Evolutionary conservation across 2,113 vertebrate species (phyloP), one percentile per base, ranked within the genome.

Genomic region (Pycnonotus jocosus): DNA sequence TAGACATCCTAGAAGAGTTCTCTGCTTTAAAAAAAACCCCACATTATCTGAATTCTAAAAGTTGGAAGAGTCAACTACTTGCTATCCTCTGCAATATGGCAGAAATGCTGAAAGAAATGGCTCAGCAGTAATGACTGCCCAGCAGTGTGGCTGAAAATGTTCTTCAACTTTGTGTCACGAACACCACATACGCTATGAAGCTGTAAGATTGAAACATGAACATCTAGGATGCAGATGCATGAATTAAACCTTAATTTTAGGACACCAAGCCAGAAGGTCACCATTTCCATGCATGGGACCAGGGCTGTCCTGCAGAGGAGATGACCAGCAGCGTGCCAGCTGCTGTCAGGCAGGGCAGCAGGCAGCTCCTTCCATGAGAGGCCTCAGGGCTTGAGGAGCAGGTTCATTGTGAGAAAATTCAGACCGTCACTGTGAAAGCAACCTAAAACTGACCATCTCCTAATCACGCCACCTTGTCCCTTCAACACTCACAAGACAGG

Each of bases 381-480:
- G 15, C 18, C 37, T 82, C 56, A 30, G 12, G 30, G 19, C 8
- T 0, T 66, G 51, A 78, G 51, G 7, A 70, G 13, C 20, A 60
- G 11, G 10, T 9, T 69, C 37, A 69, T 4, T 2, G 5, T 1
- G 5, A 65, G 21, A 47, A 95, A 92, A 66, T 44, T 68, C 35
- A 33, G 13, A 30, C 15, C 42, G 6, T 18, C 19, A 37, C 5
- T 51, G 7, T 24, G 66, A 74, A 86, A 88, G 4, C 0, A 2
- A 72, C 23, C 33, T 78, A 50, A 45, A 80, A n/a, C 15, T 47
- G 57, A 60, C 18, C 4, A 27, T 31, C 15, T 50, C 20, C n/a
- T 57, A 56, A 86, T 28, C 37, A 57, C 0, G 0, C 15, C 0
- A 0, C 12, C n/a, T 61, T 38, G 14, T 48, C n/a, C 31, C 24